A percentile compares a stretch with the other conserved stretches of the same genome.
Conservation (phyloP, 2,797 vertebrate genomes). For the Amblyopsis hoosieri region DNA sequence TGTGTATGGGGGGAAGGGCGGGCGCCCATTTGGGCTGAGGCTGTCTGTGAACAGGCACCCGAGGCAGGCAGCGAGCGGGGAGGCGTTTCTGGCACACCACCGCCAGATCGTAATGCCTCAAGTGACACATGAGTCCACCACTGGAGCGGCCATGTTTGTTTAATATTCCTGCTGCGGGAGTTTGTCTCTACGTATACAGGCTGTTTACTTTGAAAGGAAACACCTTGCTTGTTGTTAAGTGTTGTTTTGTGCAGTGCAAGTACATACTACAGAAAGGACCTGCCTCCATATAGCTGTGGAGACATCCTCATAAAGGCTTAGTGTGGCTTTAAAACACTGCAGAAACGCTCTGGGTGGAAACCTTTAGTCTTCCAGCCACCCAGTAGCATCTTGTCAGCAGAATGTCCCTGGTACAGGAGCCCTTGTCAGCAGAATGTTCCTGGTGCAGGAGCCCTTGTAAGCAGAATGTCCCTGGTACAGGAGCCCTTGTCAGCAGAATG, state of each 20-base stretch:
- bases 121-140: too few species aligned
- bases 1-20: too few species aligned
- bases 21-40: too few species aligned
- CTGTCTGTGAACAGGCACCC: slow-evolving; percentile 65
- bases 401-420: too few species aligned
- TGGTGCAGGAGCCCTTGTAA: too few species aligned
- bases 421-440: too few species aligned
- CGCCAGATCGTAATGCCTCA: slow-evolving; percentile 32
- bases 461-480: too few species aligned
- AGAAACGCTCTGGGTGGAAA: slow-evolving; percentile 69
- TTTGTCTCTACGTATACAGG: background rate
- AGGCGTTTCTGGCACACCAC: slow-evolving; percentile 71
- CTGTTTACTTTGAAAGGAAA: too few species aligned
- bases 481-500: slow-evolving; percentile 52
- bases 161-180: slow-evolving; percentile 1
- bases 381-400: slow-evolving; percentile 11
- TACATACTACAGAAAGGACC: slow-evolving; percentile 65
- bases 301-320: slow-evolving; percentile 63
- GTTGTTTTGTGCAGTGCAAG: slow-evolving; percentile 44
- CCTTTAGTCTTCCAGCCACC: slow-evolving; percentile 68
- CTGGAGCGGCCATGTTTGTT: too few species aligned
- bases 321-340: slow-evolving; percentile 55
- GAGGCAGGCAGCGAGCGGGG: slow-evolving; percentile 26
- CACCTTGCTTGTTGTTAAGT: too few species aligned
- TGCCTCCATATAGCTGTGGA: slow-evolving; percentile 72